Evolutionary conservation across 2,888 invertebrate genomes (phyloP), one percentile per base, ranked within the genome.

Genomic region (Papilio elwesi): DNA sequence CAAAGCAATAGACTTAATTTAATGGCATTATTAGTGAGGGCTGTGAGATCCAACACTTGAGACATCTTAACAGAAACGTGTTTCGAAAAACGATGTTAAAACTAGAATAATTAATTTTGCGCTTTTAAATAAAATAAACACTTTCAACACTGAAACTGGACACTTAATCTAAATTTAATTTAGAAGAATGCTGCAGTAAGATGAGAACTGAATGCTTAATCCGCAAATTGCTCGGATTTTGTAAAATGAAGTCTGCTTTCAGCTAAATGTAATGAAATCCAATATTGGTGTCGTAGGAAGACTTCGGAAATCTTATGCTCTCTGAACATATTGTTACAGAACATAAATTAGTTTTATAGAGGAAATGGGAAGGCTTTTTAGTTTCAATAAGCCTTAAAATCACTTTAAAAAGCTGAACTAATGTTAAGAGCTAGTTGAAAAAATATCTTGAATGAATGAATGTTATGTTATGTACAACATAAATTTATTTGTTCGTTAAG

Each of bases 171-270:
- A 38, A 59, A 67, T 59, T 67, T 71, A 59, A 71, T 67, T 71
- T 65, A 70, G 67, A 47, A 62, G 12, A 47, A 62, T 6, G 59
- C 55, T 59, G 59, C 66, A 59, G 71, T 43, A 59, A 71, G 51
- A 52, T 59, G 53, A 47, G 9, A 59, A 67, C 59, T 67, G 52
- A 71, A 62, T 59, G 71, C 67, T 71, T 71, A 67, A 71, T 67
- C 67, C 67, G 67, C 67, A 71, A 71, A 62, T 71, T 67, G 59
- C 71, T 59, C 52, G 62, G 67, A 67, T 71, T 71, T 62, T 38
- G 59, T 67, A 67, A 67, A 71, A 62, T 66, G 71, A 65, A 71
- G 43, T 59, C 57, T 16, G 71, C 66, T 71, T 59, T 57, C 48
- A 59, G 65, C 65, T 38, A 15, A 49, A 71, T 57, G 49, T 71